Conservation (phyloP, 2,797 vertebrate genomes). For the Epinephelus malabaricus region DNA sequence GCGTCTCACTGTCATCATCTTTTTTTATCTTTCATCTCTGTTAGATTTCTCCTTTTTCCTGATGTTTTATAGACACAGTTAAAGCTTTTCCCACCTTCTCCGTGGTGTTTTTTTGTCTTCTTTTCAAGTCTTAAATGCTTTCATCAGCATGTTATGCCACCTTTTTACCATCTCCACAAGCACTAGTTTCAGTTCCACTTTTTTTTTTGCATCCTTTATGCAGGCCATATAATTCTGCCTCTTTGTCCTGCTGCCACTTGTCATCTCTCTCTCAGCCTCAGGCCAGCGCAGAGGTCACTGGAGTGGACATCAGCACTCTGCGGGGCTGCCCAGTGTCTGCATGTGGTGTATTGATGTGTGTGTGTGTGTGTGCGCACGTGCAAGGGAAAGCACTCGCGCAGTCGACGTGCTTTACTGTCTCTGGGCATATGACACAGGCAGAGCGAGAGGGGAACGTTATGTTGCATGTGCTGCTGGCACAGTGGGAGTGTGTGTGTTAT, state of each 20-base stretch:
- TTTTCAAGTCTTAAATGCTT: constrained; percentile 30
- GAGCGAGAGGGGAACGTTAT: constrained; percentile 56
- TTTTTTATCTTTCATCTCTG: constrained; percentile 30
- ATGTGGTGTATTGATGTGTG: constrained; percentile 43
- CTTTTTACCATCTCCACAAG: neutral
- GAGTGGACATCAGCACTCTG: constrained; percentile 46
- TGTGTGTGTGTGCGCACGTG: constrained; percentile 32
- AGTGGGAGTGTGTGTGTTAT: constrained; percentile 50
- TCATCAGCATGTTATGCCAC: constrained; percentile 7
- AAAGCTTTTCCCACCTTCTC: constrained; percentile 21
- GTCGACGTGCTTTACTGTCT: constrained; percentile 35
- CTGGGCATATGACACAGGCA: constrained; percentile 42
- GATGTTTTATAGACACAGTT: constrained; percentile 22
- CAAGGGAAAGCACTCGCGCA: constrained; percentile 31
- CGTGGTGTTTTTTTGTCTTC: neutral
- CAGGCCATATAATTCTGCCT: constrained; percentile 15
- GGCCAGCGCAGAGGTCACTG: constrained; percentile 57
- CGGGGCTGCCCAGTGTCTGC: constrained; percentile 39
- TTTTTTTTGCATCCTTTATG: constrained; percentile 2
- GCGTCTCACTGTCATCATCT: constrained; percentile 45
- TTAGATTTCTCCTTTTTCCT: constrained; percentile 20
- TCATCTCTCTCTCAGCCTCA: constrained; percentile 42
- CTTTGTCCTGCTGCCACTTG: constrained; percentile 38
- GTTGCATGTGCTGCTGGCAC: constrained; percentile 67
- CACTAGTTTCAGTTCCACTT: neutral